A percentile compares a stretch with the other conserved stretches of the same genome.
These are phyloP conservation scores for Gymnothorax javanicus DNA, from an alignment of 2,797 vertebrate species.

Conservation along the genomic window DNA sequence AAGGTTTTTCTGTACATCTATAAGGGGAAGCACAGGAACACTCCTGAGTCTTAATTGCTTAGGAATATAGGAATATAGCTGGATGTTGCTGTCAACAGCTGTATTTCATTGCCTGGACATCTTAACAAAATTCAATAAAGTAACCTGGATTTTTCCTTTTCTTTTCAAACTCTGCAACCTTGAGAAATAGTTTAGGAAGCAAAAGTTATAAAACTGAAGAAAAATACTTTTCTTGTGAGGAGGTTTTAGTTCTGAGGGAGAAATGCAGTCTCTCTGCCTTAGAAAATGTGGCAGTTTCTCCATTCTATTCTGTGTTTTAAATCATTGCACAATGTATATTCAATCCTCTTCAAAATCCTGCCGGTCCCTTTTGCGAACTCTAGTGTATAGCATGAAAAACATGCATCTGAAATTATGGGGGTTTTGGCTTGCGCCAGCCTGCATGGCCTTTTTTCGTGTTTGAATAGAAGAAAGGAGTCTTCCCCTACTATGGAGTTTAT, in stretches of 20 bases:
- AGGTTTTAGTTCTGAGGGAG: not conserved
- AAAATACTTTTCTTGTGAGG: not conserved
- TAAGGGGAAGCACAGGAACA: not conserved
- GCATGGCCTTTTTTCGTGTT: not conserved
- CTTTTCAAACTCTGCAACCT: not conserved
- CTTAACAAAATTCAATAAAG: not conserved
- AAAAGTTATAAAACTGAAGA: not conserved
- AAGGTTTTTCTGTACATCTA: not conserved
- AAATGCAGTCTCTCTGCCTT: not conserved
- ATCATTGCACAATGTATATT: not conserved
- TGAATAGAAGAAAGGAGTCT: too few relatives aligned
- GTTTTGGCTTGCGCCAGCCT: not conserved
- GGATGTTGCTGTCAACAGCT: not conserved
- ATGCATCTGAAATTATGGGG: not conserved
- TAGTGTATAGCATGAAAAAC: not conserved
- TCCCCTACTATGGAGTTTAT: not conserved
- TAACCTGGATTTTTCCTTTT: not conserved
- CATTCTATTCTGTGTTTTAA: slow-evolving; percentile 2
- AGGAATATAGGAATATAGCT: not conserved
- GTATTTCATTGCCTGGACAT: not conserved
- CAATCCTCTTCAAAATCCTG: not conserved
- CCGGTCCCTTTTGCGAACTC: not conserved
- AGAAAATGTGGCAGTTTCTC: not conserved
- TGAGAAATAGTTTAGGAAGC: not conserved
- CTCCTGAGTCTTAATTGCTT: not conserved